Base-by-base conservation (phyloP, 2,113 vertebrate species). In the Periophthalmodon schlosseri region DNA sequence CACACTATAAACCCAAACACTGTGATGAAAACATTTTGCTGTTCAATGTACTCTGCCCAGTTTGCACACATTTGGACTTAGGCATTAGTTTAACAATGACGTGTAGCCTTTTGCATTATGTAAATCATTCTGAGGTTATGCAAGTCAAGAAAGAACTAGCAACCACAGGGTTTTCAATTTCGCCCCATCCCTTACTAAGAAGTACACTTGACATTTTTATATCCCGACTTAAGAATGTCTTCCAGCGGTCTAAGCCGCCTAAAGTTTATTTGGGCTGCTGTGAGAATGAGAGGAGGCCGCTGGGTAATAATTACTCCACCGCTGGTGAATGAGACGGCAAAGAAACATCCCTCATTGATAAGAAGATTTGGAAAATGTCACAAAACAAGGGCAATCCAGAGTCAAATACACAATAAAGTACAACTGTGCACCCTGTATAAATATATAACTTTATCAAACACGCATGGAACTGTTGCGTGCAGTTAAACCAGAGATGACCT, bases 61-160 rank as follows among this genome's bases (percentile, higher is more conserved):
- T 60, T 60, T 60, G 57, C 57, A 58, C 28, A 64, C 24, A 23
- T 23, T 57, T 23, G 56, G 28, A 66, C 73, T 57, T 71, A 78
- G 70, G 21, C 70, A 82, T 58, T 46, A 79, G 72, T 81, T 47
- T 64, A 76, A 87, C 72, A 74, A 73, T 66, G 60, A 81, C 85
- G 84, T 82, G 85, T 89, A 84, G 79, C n/a, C 73, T n/a, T 76
- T 68, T 36, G 69, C 68, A 87, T 83, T 80, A 84, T 87, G 77
- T 88, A 89, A 89, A 92, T 91, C 84, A 89, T 90, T 90, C 76
- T 86, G 73, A 76, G 72, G 80, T 58, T 78, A 76, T 78, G 80
- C 73, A 49, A 79, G 74, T 85, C 77, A 78, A 56, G 23, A 77
- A 64, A 72, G 57, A 63, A 87, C 73, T 81, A 80, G 81, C 83